These are phyloP conservation scores for Phylloscopus trochilus DNA, from an alignment of 2,113 vertebrate species.

Conservation along the genomic window DNA sequence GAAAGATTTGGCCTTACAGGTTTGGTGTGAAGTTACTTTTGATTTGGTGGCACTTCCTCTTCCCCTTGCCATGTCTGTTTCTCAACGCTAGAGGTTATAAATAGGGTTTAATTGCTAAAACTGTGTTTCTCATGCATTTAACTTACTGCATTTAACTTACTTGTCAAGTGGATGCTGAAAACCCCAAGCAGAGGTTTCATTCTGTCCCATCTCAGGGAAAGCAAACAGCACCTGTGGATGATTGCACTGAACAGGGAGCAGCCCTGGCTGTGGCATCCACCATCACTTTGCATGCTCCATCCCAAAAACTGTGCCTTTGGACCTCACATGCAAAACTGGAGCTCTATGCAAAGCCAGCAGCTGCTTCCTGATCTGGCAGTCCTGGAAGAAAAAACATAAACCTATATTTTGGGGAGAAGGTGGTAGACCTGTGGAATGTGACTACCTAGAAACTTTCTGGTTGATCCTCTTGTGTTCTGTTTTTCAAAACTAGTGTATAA, in stretches of 20 bases:
- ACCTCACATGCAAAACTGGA: background rate
- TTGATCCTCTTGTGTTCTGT: background rate
- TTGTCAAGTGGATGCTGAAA: background rate
- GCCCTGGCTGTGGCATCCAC: background rate
- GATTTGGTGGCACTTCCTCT: background rate
- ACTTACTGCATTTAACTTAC: background rate
- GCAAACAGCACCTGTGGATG: background rate
- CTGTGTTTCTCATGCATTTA: background rate
- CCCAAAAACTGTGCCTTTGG: background rate
- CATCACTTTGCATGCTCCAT: background rate
- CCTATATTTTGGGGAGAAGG: background rate
- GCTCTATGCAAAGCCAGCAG: background rate
- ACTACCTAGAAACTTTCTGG: background rate
- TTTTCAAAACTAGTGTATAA: background rate
- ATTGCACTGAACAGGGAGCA: background rate
- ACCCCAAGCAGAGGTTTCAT: background rate
- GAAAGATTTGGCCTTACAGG: background rate
- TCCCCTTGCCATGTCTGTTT: background rate
- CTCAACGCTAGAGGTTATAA: background rate
- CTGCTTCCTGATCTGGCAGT: background rate
- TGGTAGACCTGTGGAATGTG: background rate
- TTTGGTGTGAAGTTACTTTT: background rate
- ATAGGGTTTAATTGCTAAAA: background rate
- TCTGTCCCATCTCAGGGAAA: background rate
- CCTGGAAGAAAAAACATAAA: background rate